Evolutionary conservation across 2,113 vertebrate genomes (phyloP).

Genomic region (Ochotona curzoniae): DNA sequence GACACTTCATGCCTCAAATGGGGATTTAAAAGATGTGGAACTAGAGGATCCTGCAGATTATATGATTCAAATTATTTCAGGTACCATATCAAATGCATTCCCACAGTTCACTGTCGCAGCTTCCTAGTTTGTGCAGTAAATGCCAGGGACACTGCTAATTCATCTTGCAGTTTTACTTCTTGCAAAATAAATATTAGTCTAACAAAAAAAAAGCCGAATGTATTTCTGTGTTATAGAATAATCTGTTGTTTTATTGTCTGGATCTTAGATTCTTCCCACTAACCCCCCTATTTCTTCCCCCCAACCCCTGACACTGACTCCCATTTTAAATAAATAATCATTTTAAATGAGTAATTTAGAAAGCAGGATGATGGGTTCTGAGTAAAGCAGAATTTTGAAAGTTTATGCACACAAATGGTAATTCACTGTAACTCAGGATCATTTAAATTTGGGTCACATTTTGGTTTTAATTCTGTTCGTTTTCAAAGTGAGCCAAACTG

Average conservation of each 20-base stretch:
- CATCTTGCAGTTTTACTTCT: not conserved
- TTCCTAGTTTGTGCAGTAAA: not conserved
- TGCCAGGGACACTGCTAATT: not conserved
- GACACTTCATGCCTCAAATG: conserved; percentile 95
- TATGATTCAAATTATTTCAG: conserved; percentile 94
- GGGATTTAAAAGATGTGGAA: conserved; percentile 93
- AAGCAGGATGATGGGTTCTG: conserved; percentile 16
- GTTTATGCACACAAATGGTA: not conserved
- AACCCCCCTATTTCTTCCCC: not conserved
- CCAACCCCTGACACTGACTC: not conserved
- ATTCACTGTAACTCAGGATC: conserved; percentile 51
- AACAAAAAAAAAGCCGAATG: not conserved
- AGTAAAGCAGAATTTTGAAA: conserved; percentile 31
- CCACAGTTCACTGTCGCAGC: not conserved
- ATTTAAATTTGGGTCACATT: conserved; percentile 80
- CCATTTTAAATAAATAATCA: conserved; percentile 14
- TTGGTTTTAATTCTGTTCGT: conserved; percentile 73
- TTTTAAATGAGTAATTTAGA: conserved; percentile 7
- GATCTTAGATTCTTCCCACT: not conserved
- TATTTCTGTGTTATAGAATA: not conserved
- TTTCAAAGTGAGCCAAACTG: conserved; percentile 78
- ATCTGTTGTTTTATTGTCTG: not conserved
- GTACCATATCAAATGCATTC: conserved; percentile 78
- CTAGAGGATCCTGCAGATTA: conserved; percentile 93
- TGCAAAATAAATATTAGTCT: not conserved